A percentile compares a stretch with the other conserved stretches of the same genome.
Evolutionary conservation across 2,888 invertebrate genomes (phyloP).

Genomic region (Pinctada fucata): DNA sequence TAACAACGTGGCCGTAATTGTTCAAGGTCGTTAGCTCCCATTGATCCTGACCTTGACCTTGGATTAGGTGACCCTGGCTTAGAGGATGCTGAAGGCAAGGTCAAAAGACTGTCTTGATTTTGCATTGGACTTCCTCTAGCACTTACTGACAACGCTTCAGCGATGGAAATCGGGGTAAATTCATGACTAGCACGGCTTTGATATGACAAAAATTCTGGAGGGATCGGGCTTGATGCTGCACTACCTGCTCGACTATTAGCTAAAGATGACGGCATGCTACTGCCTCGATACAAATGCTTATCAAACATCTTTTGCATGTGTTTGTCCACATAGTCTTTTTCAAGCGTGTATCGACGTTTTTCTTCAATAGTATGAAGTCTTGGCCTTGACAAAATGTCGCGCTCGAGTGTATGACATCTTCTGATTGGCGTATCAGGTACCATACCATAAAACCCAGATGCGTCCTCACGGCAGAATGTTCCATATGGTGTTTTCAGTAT

Average conservation of each 20-base stretch:
- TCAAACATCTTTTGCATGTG: constrained; percentile 66
- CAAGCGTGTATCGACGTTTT: constrained; percentile 65
- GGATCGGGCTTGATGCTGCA: constrained; percentile 66
- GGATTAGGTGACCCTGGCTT: constrained; percentile 50
- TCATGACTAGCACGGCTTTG: constrained; percentile 54
- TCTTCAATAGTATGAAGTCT: constrained; percentile 69
- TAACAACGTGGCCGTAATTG: constrained; percentile 68
- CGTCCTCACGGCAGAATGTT: constrained; percentile 68
- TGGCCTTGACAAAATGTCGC: constrained; percentile 66
- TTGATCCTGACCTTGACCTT: constrained; percentile 66
- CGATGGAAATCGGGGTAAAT: constrained; percentile 62
- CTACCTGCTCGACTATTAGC: constrained; percentile 66
- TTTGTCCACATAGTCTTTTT: constrained; percentile 68
- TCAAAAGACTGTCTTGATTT: constrained; percentile 57
- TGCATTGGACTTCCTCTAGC: constrained; percentile 61
- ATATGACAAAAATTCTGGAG: constrained; percentile 60
- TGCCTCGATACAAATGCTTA: constrained; percentile 57
- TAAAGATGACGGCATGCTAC: constrained; percentile 67
- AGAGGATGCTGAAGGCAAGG: constrained; percentile 50
- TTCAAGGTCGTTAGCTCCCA: constrained; percentile 63
- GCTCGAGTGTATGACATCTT: constrained; percentile 68
- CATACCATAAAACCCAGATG: constrained; percentile 63
- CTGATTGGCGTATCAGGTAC: constrained; percentile 64
- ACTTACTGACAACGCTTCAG: constrained; percentile 58
- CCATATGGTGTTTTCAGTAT: constrained; percentile 71